Percentiles rank a stretch among this genome's conserved stretches.
Evolutionary conservation across 2,888 invertebrate species (phyloP).

Genomic region (Phymatocera aterrima): DNA sequence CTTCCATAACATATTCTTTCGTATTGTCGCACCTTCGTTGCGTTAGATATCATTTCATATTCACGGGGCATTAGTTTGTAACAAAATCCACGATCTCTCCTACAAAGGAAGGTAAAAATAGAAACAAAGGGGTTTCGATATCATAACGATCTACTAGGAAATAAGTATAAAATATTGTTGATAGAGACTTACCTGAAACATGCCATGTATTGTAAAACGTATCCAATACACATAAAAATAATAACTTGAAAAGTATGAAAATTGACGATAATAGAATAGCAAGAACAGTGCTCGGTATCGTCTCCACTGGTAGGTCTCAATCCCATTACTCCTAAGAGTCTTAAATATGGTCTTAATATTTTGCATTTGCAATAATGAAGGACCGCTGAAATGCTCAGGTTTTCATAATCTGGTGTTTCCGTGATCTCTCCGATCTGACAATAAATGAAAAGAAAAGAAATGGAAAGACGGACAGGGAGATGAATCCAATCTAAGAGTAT

Average conservation of each 20-base stretch:
- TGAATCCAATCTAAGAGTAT: not conserved
- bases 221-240: constrained; percentile 82
- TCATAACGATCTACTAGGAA: too few species aligned
- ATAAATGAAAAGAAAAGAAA: constrained; percentile 45
- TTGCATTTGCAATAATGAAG: constrained; percentile 89
- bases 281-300: constrained; percentile 78
- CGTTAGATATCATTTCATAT: constrained; percentile 53
- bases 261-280: constrained; percentile 80
- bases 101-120: constrained; percentile 67
- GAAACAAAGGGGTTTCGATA: not conserved
- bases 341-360: constrained; percentile 87
- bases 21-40: constrained; percentile 75
- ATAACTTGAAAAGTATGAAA: constrained; percentile 83
- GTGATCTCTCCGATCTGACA: constrained; percentile 85
- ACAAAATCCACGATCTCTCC: constrained; percentile 85
- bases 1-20: constrained; percentile 84
- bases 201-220: constrained; percentile 86
- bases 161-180: not conserved
- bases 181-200: constrained; percentile 81
- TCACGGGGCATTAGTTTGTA: constrained; percentile 74
- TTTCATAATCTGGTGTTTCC: constrained; percentile 81
- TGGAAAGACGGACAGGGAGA: constrained; percentile 47
- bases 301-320: constrained; percentile 83
- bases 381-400: constrained; percentile 86
- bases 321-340: constrained; percentile 85